Percentiles rank a stretch among this genome's conserved stretches.
Evolutionary conservation across 1,140 invertebrate species (phyloP).

Genomic region (Drosophila murphyi): DNA sequence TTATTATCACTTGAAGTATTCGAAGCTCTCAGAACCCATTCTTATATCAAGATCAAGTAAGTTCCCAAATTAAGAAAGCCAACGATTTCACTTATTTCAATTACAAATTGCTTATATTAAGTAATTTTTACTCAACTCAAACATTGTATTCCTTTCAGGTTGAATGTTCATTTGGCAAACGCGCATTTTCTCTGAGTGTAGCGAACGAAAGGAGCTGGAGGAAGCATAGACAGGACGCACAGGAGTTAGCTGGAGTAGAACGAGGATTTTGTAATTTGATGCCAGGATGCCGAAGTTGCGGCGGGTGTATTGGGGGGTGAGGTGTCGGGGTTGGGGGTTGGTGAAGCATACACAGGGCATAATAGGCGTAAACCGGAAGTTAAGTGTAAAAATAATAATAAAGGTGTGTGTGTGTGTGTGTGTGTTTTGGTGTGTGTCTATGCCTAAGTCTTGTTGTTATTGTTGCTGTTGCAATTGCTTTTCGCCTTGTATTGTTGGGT

Average conservation of each 20-base stretch:
- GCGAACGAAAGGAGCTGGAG: slow-evolving; percentile 2
- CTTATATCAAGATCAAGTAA: too few species aligned
- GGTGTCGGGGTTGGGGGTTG: slow-evolving; percentile 3
- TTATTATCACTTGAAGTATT: too few species aligned
- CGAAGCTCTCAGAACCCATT: too few species aligned
- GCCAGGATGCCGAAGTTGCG: slow-evolving; percentile 34
- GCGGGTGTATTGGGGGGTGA: not conserved
- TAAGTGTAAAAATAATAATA: slow-evolving; percentile 83
- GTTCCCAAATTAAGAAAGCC: too few species aligned
- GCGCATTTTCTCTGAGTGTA: not conserved
- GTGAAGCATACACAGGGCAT: slow-evolving; percentile 32
- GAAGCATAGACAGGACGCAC: not conserved
- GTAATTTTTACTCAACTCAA: too few species aligned
- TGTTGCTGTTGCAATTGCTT: slow-evolving; percentile 27
- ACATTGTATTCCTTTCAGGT: too few species aligned
- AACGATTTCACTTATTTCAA: too few species aligned
- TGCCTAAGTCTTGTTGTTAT: not conserved
- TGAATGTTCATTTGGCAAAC: not conserved
- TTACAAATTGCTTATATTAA: too few species aligned
- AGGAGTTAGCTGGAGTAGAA: slow-evolving; percentile 13
- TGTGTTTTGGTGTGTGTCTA: slow-evolving; percentile 1
- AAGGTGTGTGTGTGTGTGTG: slow-evolving; percentile 59
- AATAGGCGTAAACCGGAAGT: slow-evolving; percentile 83
- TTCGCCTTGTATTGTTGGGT: slow-evolving; percentile 32
- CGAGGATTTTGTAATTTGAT: slow-evolving; percentile 76